phyloP scores from a whole-genome alignment of 1,140 invertebrate genomes.

The Gryon sp. region DNA sequence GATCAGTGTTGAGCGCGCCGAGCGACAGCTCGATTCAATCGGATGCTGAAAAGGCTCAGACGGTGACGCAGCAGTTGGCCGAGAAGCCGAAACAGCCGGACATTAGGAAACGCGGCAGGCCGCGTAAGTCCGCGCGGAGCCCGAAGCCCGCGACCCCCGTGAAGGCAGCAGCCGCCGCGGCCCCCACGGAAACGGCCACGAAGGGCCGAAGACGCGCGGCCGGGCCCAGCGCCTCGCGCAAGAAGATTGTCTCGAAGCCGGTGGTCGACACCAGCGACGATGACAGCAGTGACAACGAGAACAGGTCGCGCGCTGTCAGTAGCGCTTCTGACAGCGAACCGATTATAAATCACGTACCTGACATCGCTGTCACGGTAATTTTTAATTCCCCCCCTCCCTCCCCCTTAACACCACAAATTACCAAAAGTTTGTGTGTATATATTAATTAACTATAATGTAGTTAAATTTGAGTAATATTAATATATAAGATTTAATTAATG shows the following conservation, averaged over 20 bases:
- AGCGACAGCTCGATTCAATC: slow-evolving; percentile 74
- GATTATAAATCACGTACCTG: slow-evolving; percentile 26
- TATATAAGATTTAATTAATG: too few species aligned
- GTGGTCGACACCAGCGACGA: slow-evolving; percentile 68
- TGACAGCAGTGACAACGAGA: slow-evolving; percentile 70
- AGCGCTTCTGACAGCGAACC: slow-evolving; percentile 36
- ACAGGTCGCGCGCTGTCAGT: slow-evolving; percentile 65
- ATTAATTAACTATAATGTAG: too few species aligned
- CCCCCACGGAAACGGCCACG: slow-evolving; percentile 60
- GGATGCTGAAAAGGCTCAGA: slow-evolving; percentile 68
- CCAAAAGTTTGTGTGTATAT: too few species aligned
- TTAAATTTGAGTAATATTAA: too few species aligned
- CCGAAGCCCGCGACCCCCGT: slow-evolving; percentile 59
- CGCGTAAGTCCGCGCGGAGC: slow-evolving; percentile 73
- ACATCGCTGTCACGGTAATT: slow-evolving; percentile 42
- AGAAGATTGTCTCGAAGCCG: slow-evolving; percentile 60
- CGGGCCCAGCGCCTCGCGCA: slow-evolving; percentile 17
- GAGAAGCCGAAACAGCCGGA: slow-evolving; percentile 77
- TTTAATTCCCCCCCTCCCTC: background rate
- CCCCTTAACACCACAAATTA: too few species aligned
- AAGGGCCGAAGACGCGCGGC: slow-evolving; percentile 54
- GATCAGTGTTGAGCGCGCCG: slow-evolving; percentile 61
- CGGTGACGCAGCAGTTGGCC: slow-evolving; percentile 64
- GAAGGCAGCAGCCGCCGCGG: slow-evolving; percentile 18
- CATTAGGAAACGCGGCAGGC: slow-evolving; percentile 75